phyloP scores from a whole-genome alignment of 1,140 invertebrate genomes.

The Drosophila hydei region DNA sequence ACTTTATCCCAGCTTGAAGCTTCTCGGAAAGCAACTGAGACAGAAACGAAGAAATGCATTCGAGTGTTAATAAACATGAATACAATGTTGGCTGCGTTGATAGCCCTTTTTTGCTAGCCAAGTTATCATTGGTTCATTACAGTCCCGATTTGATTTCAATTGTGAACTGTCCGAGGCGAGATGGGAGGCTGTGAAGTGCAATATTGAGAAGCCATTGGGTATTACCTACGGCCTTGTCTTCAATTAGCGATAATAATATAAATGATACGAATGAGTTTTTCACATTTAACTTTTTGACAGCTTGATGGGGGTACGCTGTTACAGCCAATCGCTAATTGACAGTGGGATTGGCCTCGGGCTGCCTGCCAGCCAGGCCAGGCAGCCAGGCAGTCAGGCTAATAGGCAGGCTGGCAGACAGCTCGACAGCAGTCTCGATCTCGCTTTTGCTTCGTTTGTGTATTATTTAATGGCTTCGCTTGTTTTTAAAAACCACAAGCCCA shows the following conservation, averaged over 20 bases:
- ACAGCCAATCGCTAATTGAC: slow-evolving; percentile 73
- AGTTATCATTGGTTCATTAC: slow-evolving; percentile 25
- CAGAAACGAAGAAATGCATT: slow-evolving; percentile 36
- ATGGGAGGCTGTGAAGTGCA: no score
- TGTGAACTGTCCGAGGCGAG: background rate
- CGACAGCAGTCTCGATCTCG: slow-evolving; percentile 5
- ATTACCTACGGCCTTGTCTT: slow-evolving; percentile 45
- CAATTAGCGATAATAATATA: slow-evolving; percentile 76
- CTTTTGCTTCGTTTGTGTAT: slow-evolving; percentile 43
- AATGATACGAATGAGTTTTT: slow-evolving; percentile 75
- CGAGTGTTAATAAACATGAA: slow-evolving; percentile 62
- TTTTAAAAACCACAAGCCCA: slow-evolving; percentile 59
- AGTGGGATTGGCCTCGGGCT: slow-evolving; percentile 61
- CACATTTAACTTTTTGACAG: slow-evolving; percentile 80
- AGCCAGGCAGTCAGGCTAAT: background rate
- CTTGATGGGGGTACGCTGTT: slow-evolving; percentile 71
- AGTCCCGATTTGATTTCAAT: slow-evolving; percentile 24
- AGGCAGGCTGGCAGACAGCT: slow-evolving; percentile 7
- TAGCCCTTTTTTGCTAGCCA: slow-evolving; percentile 21
- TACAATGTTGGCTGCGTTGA: slow-evolving; percentile 14
- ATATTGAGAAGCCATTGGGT: slow-evolving; percentile 26
- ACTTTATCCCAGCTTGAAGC: slow-evolving; percentile 44
- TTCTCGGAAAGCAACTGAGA: slow-evolving; percentile 2
- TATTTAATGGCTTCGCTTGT: slow-evolving; percentile 63
- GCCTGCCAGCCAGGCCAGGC: slow-evolving; percentile 26